Evolutionary conservation across 2,797 vertebrate species (phyloP).

Genomic region (Aldrovandia affinis): DNA sequence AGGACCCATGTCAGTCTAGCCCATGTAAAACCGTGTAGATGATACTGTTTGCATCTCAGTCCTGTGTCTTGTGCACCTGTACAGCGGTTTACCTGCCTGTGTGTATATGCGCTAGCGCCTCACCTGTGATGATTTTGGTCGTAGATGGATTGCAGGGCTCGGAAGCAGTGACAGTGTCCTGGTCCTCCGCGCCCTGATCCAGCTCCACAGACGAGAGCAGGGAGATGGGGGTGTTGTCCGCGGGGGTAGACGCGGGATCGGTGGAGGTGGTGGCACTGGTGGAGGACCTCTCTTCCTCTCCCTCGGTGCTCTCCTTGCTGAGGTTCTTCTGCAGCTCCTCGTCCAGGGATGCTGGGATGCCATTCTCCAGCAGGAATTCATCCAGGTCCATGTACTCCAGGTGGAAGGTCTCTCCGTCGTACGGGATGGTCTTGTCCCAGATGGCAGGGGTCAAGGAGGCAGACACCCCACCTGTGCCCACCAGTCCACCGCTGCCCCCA

Average conservation of each 20-base stretch:
- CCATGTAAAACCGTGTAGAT: background rate
- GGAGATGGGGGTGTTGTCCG: conserved; percentile 31
- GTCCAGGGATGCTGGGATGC: conserved; percentile 75
- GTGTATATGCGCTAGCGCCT: conserved; percentile 35
- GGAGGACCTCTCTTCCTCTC: conserved; percentile 49
- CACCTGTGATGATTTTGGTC: conserved; percentile 60
- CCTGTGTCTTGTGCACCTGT: background rate
- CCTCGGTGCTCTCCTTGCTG: conserved; percentile 46
- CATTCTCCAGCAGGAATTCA: conserved; percentile 94
- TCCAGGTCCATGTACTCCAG: conserved; percentile 98
- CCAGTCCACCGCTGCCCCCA: conserved; percentile 53
- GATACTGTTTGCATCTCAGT: background rate
- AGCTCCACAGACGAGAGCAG: conserved; percentile 85
- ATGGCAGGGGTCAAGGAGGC: conserved; percentile 95
- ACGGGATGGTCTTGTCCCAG: conserved; percentile 98
- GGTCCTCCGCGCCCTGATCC: conserved; percentile 65
- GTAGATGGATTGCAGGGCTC: conserved; percentile 42
- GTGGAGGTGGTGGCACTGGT: background rate
- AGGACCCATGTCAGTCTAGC: background rate
- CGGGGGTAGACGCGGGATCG: background rate
- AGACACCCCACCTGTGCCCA: conserved; percentile 68
- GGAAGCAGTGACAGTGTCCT: conserved; percentile 58
- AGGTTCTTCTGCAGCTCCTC: conserved; percentile 41
- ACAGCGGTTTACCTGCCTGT: background rate
- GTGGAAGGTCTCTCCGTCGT: conserved; percentile 92